Conservation (phyloP, 2,888 invertebrate species). For the Sylvicola cinctus region DNA sequence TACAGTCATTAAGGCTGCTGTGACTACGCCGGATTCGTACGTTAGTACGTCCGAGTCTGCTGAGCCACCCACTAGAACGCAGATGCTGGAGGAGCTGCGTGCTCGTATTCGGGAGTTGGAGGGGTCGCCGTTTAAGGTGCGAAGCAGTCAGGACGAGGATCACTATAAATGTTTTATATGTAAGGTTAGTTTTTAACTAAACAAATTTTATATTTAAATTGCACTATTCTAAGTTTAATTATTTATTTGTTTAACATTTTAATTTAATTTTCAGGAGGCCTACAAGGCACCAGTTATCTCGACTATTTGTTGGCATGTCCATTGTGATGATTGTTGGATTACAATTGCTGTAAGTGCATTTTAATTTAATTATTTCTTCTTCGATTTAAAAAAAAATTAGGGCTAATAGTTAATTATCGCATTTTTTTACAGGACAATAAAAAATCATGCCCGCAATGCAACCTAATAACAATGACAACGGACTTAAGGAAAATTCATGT, state of each 20-base stretch:
- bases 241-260: slow-evolving; percentile 2
- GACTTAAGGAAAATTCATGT: slow-evolving; percentile 7
- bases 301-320: slow-evolving; percentile 47
- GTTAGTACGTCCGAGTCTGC: slow-evolving; percentile 25
- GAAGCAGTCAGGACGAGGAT: slow-evolving; percentile 26
- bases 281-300: slow-evolving; percentile 43
- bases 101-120: slow-evolving; percentile 34
- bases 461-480: slow-evolving; percentile 5
- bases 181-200: slow-evolving; percentile 38
- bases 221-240: slow-evolving; percentile 1
- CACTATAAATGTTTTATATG: slow-evolving; percentile 52
- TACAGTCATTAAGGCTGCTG: slow-evolving; percentile 4
- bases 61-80: slow-evolving; percentile 25
- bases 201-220: no score
- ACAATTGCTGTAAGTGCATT: slow-evolving; percentile 15
- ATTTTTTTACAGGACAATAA: slow-evolving; percentile 5
- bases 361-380: not conserved
- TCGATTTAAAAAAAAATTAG: not conserved
- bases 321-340: slow-evolving; percentile 28
- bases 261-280: slow-evolving; percentile 28
- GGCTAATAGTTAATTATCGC: not conserved
- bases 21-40: slow-evolving; percentile 25
- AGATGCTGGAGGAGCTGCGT: slow-evolving; percentile 34
- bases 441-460: slow-evolving; percentile 7
- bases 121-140: slow-evolving; percentile 14